Evolutionary conservation across 2,797 vertebrate genomes (phyloP).

Genomic region (Enteromius afrohamiltoni): DNA sequence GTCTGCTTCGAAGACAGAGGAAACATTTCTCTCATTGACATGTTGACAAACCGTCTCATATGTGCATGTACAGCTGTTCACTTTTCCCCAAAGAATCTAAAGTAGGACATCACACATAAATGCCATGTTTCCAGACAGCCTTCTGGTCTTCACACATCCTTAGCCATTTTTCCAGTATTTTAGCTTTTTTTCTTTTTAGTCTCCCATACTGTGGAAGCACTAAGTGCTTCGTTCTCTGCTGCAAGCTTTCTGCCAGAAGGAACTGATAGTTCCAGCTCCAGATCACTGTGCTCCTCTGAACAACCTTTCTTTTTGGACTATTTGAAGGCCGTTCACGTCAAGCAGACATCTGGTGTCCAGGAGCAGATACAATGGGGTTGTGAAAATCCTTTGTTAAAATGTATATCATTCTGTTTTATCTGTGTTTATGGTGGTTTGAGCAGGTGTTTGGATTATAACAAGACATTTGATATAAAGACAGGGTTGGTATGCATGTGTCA

Average conservation of each 20-base stretch:
- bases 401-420: constrained; percentile 14
- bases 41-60: constrained; percentile 39
- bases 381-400: constrained; percentile 40
- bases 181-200: neutral
- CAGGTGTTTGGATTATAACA: constrained; percentile 44
- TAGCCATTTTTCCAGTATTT: constrained; percentile 9
- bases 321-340: constrained; percentile 10
- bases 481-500: constrained; percentile 2
- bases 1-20: neutral
- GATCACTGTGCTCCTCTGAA: constrained; percentile 22
- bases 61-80: constrained; percentile 27
- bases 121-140: neutral
- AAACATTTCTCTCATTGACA: constrained; percentile 37
- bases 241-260: constrained; percentile 1
- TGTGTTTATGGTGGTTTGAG: constrained; percentile 23
- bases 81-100: constrained; percentile 32
- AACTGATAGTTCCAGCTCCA: neutral
- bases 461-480: constrained; percentile 5
- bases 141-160: constrained; percentile 20
- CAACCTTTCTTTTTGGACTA: constrained; percentile 3
- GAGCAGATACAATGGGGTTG: constrained; percentile 34
- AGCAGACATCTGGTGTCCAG: constrained; percentile 41
- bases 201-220: neutral
- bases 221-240: neutral
- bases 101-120: constrained; percentile 22